Conservation (phyloP, 2,888 invertebrate genomes). For the Apotomis capreana region DNA sequence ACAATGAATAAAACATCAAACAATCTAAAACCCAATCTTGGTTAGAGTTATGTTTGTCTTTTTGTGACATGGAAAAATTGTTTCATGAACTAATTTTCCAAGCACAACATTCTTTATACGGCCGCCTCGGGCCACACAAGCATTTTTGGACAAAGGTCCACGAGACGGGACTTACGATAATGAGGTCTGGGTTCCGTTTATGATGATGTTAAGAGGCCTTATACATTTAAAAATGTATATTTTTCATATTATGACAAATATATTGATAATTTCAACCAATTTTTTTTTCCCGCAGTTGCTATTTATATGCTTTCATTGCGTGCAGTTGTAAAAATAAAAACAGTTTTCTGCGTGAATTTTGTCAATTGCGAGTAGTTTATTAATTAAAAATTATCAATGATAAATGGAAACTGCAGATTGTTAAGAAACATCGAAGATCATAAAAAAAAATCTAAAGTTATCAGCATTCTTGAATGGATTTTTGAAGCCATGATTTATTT, state of each 20-base stretch:
- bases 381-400: too few species aligned
- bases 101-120: constrained; percentile 77
- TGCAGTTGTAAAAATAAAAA: too few species aligned
- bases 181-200: constrained; percentile 24
- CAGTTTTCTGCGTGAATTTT: too few species aligned
- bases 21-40: constrained; percentile 35
- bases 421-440: too few species aligned
- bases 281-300: too few species aligned
- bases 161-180: constrained; percentile 32
- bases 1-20: constrained; percentile 35
- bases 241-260: not conserved
- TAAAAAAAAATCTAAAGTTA: too few species aligned
- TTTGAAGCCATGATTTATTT: too few species aligned
- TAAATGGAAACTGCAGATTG: too few species aligned
- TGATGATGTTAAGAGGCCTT: not conserved
- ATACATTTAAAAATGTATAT: not conserved
- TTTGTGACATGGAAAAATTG: constrained; percentile 64
- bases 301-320: too few species aligned
- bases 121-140: constrained; percentile 69
- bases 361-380: too few species aligned
- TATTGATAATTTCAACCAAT: too few species aligned
- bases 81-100: constrained; percentile 80
- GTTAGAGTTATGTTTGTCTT: constrained; percentile 51
- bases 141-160: constrained; percentile 74
- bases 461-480: too few species aligned